Evolutionary conservation across 1,140 invertebrate species (phyloP), one percentile per base, ranked within the genome.

Genomic region (Macrosteles quadrilineatus): DNA sequence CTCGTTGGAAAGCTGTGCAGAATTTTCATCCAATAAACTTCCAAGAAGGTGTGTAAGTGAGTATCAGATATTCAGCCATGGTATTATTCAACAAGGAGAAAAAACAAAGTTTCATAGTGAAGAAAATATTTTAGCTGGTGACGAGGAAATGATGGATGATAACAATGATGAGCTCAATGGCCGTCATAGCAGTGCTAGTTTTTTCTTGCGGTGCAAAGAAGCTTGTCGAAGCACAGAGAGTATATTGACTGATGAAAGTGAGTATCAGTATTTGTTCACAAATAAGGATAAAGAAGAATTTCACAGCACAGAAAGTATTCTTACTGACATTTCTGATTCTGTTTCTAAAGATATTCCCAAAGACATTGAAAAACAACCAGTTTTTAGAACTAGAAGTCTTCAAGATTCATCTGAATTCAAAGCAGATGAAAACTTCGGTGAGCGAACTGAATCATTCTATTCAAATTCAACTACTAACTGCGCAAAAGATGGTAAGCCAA

Each of bases 191-290:
- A 82, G 80, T 73, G 80, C 83, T 0, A 86, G 85, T 72, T 86
- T 84, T 71, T 84, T 84, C 64, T 21, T 84, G 2, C 75, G 80
- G 21, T 79, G 78, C 31, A 81, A 85, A 71, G 85, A 84, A 14
- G 80, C 86, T 53, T 91, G 89, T 75, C 88, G 90, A 76, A 92
- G 90, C 62, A 82, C 91, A 73, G 91, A 92, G 76, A 92, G 90
- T 73, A 87, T 93, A 32, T 76, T 92, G 2, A 92, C 90, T 0
- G 91, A 92, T 78, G 91, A 91, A 67, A 91, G 90, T 0, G 89
- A 91, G 75, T 83, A 81, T 67, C 82, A 83, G 53, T 80, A 73
- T 79, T 79, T 74, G 76, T 81, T 53, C 47, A 80, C 45, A 71
- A 78, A 72, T 78, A 80, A 57, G 76, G 59, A 73, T 53, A 73